phyloP scores from a whole-genome alignment of 2,888 invertebrate genomes.

The Papilio gigon region DNA sequence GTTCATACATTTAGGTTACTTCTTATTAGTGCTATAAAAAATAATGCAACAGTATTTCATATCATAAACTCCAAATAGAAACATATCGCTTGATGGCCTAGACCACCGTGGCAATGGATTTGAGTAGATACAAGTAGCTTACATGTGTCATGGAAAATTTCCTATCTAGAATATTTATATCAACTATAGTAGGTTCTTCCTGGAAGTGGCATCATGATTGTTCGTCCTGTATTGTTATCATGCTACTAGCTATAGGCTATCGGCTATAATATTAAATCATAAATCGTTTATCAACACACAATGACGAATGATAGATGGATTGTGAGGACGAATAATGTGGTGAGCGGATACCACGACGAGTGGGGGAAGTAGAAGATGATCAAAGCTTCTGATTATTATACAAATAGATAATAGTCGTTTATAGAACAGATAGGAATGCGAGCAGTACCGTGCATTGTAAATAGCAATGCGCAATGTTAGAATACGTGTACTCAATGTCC shows the following conservation, averaged over 20 bases:
- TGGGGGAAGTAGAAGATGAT: not conserved
- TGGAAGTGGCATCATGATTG: not conserved
- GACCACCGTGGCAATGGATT: not conserved
- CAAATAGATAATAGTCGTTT: not conserved
- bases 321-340: not conserved
- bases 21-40: too few relatives aligned
- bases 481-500: slow-evolving; percentile 15
- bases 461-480: not conserved
- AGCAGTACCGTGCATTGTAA: not conserved
- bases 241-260: not conserved
- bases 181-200: not conserved
- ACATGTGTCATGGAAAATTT: not conserved
- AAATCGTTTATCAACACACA: not conserved
- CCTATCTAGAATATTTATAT: not conserved
- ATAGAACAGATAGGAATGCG: not conserved
- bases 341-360: not conserved
- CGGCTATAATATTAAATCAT: not conserved
- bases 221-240: not conserved
- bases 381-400: not conserved
- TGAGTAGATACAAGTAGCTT: not conserved
- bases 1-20: not conserved
- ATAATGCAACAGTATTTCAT: too few relatives aligned
- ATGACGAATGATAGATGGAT: not conserved
- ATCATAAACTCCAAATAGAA: too few relatives aligned
- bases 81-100: too few relatives aligned